phyloP scores from a whole-genome alignment of 2,797 vertebrate genomes.

The Lagorchestes hirsutus region DNA sequence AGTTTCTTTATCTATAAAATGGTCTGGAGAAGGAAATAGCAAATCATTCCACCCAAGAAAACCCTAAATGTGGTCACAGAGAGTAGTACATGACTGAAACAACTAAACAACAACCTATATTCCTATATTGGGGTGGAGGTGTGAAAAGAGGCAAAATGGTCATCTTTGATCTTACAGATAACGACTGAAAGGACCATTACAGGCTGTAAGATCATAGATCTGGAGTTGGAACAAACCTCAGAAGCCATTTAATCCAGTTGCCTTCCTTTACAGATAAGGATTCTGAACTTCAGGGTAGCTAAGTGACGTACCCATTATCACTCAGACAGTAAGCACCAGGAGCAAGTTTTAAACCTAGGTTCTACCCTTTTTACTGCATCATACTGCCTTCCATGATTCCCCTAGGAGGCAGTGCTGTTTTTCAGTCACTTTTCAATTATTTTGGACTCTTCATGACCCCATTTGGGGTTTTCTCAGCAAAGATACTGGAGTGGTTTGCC shows the following conservation, averaged over 20 bases:
- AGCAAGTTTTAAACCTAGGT: background rate
- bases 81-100: background rate
- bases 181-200: background rate
- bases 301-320: background rate
- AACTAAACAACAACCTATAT: background rate
- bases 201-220: background rate
- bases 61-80: background rate
- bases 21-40: background rate
- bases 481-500: too few relatives aligned
- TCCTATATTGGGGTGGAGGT: background rate
- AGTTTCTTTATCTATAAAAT: background rate
- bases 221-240: background rate
- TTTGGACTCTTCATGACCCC: too few relatives aligned
- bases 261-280: background rate
- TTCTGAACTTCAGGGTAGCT: background rate
- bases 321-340: background rate
- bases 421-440: too few relatives aligned
- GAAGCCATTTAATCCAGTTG: background rate
- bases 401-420: too few relatives aligned
- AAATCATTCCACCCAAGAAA: background rate
- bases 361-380: background rate
- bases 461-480: too few relatives aligned
- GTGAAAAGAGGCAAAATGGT: background rate
- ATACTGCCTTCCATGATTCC: background rate
- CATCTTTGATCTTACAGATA: too few relatives aligned